Base-by-base conservation (phyloP, 2,888 invertebrate species). In the Scaptomyza cyrtandrae region DNA sequence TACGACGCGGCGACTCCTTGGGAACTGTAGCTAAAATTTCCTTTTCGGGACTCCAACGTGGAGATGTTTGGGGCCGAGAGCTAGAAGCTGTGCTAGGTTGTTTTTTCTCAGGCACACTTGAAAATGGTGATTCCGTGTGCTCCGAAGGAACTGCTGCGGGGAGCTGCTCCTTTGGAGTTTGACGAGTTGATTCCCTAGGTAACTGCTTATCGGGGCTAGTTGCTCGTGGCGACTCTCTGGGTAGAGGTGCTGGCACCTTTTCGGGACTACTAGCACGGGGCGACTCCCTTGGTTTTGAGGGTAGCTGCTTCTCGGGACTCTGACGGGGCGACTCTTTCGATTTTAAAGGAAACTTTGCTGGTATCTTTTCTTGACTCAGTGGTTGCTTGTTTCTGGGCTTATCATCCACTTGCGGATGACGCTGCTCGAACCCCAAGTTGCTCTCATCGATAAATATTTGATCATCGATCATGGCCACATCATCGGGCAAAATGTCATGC, bases 381-480 rank as follows among this genome's bases (percentile, higher is more conserved):
- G 60, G 44, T 35, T 35, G 27, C 27, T 24, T 14, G 2, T 54
- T 44, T 11, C 9, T 33, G 11, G 58, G 57, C 6, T 44, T 63
- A 14, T 63, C 45, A 27, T 29, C 33, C 16, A 39, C 49, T 54
- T 76, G 66, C 3, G 37, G 43, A 5, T 53, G 53, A 14, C 27
- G 29, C 37, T 57, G 69, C 19, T 24, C 50, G 13, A 59, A 49
- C 49, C 57, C 55, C 24, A 61, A 37, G 13, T 46, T 71, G 31
- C 57, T 67, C 39, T 81, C 75, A 24, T 78, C 75, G 16, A 78
- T 68, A 6, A 87, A 37, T 35, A 86, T 75, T 33, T 82, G 69
- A 57, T 87, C 75, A 35, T 85, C 71, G 43, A 84, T 74, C 1
- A 44, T 48, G 19, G 67, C 13, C 9, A 71, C 29, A 54, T 72